Evolutionary conservation across 2,888 invertebrate genomes (phyloP), one percentile per base, ranked within the genome.

Genomic region (Sericinus montela): DNA sequence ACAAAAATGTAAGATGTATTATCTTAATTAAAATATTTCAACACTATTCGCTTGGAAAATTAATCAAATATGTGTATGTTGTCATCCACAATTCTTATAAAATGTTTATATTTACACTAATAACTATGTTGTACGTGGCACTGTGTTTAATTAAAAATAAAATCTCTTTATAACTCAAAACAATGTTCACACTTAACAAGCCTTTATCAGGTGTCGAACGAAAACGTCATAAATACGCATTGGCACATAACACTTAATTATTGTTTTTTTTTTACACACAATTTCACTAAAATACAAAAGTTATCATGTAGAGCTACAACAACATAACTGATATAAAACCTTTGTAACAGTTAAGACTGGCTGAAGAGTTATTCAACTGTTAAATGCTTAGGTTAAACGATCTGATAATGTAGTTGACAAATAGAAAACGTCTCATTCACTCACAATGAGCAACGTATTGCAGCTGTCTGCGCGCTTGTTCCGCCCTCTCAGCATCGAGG

Each of bases 401-500:
- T 38, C 35, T 19, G 29, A 29, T 14, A 19, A 34, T 38, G 39
- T 40, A 46, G 42, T 45, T 44, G 39, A 48, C 29, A 50, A 29
- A 47, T 42, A 43, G 38, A 16, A 42, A 47, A 42, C 29, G 45
- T 48, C 40, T 49, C 38, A 45, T 51, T n/a, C 77, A 93, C 94
- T 93, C 84, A 95, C 95, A 95, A 80, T 95, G 94, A 65, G 94
- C 94, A 69, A 93, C 91, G 80, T 94, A 95, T 80, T 94, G 93
- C 90, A 94, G 92, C 80, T 94, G 94, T 62, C 94, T 89, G 50
- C 94, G 90, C 48, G 93, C 93, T 73, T 95, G 94, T 74, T 94
- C 94, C 48, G 92, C 93, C 56, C 94, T 86, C 80, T 97, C 97
- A 70, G 96, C 95, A 83, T 96, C 96, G 91, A 97, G 93, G 69